Evolutionary conservation across 2,888 invertebrate species (phyloP).

Genomic region (Malthinus flaveolus): DNA sequence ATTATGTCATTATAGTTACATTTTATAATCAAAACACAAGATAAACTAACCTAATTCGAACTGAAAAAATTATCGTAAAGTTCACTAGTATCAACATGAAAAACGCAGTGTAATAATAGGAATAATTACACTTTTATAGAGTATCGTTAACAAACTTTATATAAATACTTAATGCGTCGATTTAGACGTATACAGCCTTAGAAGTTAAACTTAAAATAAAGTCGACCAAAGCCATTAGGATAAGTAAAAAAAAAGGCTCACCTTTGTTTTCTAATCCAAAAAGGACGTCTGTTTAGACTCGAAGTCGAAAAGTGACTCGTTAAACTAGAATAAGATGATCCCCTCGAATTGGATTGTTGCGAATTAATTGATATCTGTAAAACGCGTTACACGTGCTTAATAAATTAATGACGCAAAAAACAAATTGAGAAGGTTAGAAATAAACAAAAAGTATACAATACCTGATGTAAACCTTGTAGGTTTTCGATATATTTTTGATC

Average conservation of each 20-base stretch:
- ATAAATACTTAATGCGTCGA: too few relatives aligned
- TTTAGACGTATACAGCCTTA: too few relatives aligned
- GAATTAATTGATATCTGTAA: conserved; percentile 59
- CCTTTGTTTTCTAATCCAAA: conserved; percentile 65
- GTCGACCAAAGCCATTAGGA: background rate
- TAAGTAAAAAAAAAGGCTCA: conserved; percentile 45
- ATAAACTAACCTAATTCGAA: too few relatives aligned
- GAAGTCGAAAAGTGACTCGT: conserved; percentile 64
- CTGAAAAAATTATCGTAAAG: too few relatives aligned
- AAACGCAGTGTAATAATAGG: too few relatives aligned
- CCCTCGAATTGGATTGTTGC: conserved; percentile 61
- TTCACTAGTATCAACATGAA: too few relatives aligned
- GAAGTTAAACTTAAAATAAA: background rate
- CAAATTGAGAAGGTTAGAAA: conserved; percentile 41
- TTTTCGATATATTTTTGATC: conserved; percentile 45
- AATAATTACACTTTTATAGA: too few relatives aligned
- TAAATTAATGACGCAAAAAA: conserved; percentile 47
- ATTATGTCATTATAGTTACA: too few relatives aligned
- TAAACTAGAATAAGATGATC: conserved; percentile 62
- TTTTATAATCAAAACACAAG: too few relatives aligned
- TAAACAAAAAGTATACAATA: conserved; percentile 39
- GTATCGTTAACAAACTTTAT: too few relatives aligned
- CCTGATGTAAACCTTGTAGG: conserved; percentile 46
- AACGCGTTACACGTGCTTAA: conserved; percentile 29
- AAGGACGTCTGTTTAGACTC: conserved; percentile 68